Evolutionary conservation across 2,797 vertebrate genomes (phyloP).

Genomic region (Malurus leucopterus): DNA sequence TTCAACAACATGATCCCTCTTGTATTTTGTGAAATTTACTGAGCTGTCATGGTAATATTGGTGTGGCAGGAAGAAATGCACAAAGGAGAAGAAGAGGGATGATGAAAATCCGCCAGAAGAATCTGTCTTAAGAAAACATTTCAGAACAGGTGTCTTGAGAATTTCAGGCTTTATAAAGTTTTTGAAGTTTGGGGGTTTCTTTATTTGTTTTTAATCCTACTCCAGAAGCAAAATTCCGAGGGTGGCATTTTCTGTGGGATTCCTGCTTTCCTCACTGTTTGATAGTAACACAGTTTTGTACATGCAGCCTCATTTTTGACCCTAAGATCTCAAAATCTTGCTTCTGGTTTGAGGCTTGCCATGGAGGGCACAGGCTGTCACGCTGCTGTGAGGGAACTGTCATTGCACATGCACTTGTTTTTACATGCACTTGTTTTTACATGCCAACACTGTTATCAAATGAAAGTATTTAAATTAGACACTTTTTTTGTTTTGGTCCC

Average conservation of each 20-base stretch:
- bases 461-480: neutral
- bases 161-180: slow-evolving; percentile 10
- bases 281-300: neutral
- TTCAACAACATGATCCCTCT: slow-evolving; percentile 35
- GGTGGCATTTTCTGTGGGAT: neutral
- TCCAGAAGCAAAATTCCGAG: neutral
- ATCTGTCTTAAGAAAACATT: slow-evolving; percentile 1
- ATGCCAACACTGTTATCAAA: fast-evolving
- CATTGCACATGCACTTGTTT: neutral
- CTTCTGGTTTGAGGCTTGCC: neutral
- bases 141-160: slow-evolving; percentile 9
- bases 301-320: neutral
- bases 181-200: neutral
- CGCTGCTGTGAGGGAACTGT: fast-evolving
- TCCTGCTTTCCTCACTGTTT: neutral
- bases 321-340: neutral
- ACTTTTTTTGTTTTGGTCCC: neutral
- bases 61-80: slow-evolving; percentile 15
- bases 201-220: slow-evolving; percentile 25
- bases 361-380: neutral
- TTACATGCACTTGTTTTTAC: neutral
- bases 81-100: neutral
- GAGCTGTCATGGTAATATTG: slow-evolving; percentile 10
- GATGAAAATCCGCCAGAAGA: neutral
- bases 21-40: slow-evolving; percentile 43